A percentile compares a stretch with the other conserved stretches of the same genome.
Conservation (phyloP, 2,888 invertebrate genomes). For the Chesias legatella region DNA sequence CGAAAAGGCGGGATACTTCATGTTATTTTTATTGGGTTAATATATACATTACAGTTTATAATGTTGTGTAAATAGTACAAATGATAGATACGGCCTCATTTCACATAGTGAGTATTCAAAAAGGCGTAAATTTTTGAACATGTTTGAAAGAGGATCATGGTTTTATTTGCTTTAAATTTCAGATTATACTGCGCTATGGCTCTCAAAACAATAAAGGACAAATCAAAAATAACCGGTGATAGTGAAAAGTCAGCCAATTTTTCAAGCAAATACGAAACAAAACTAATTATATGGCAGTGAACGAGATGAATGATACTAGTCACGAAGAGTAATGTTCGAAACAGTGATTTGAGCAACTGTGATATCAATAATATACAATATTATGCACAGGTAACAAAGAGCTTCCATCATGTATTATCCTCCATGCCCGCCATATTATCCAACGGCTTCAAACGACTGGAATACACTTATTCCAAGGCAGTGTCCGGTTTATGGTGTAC, state of each 20-base stretch:
- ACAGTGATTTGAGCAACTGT: no score
- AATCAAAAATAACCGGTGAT: conserved; percentile 3
- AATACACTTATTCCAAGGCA: conserved; percentile 27
- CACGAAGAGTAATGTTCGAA: no score
- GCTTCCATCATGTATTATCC: conserved; percentile 12
- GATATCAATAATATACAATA: no score
- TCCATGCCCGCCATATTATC: conserved; percentile 24
- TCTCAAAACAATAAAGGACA: conserved; percentile 10
- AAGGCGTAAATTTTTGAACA: no score
- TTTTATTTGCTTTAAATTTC: conserved; percentile 6
- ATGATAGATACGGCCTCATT: no score
- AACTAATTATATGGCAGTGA: no score
- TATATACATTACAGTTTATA: not conserved
- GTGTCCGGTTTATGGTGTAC: conserved; percentile 25
- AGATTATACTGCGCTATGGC: conserved; percentile 20
- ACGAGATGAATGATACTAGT: no score
- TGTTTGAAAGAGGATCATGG: no score
- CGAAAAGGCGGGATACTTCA: conserved; percentile 20
- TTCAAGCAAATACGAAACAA: not conserved
- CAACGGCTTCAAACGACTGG: conserved; percentile 32
- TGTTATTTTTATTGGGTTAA: conserved; percentile 9
- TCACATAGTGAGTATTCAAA: no score
- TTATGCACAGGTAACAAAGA: not conserved
- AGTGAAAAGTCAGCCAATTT: not conserved
- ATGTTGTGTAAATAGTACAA: not conserved